Conservation (phyloP, 2,888 invertebrate genomes). For the Hylaea fasciaria region DNA sequence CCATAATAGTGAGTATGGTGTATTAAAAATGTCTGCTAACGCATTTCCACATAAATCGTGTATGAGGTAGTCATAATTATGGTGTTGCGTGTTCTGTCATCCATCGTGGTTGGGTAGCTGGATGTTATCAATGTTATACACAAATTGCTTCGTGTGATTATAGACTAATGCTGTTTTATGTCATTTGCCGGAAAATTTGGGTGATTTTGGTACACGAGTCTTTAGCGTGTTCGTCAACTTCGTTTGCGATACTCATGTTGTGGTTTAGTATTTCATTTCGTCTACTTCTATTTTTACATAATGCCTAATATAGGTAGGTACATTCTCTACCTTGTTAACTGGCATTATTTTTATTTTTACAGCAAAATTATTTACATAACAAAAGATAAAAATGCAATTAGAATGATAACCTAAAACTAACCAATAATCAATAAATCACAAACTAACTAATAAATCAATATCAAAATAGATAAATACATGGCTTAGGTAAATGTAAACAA, state of each 20-base stretch:
- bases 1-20: conserved; percentile 26
- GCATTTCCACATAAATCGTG: conserved; percentile 55
- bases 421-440: too few species aligned
- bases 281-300: too few species aligned
- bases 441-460: too few species aligned
- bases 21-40: conserved; percentile 41
- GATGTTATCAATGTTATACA: conserved; percentile 67
- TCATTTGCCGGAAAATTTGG: conserved; percentile 28
- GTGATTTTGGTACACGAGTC: background rate
- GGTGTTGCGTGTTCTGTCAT: conserved; percentile 73
- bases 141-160: conserved; percentile 61
- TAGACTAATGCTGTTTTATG: conserved; percentile 45
- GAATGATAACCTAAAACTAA: too few species aligned
- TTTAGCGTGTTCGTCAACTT: background rate
- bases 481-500: background rate
- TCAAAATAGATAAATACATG: background rate
- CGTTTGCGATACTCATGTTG: too few species aligned
- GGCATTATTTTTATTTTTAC: too few species aligned
- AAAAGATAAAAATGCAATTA: too few species aligned
- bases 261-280: too few species aligned
- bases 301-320: too few species aligned
- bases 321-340: too few species aligned
- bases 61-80: conserved; percentile 69
- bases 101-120: conserved; percentile 60
- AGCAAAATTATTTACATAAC: too few species aligned